Evolutionary conservation across 2,888 invertebrate species (phyloP), one percentile per base, ranked within the genome.

Genomic region (Heterodera filipjevi): DNA sequence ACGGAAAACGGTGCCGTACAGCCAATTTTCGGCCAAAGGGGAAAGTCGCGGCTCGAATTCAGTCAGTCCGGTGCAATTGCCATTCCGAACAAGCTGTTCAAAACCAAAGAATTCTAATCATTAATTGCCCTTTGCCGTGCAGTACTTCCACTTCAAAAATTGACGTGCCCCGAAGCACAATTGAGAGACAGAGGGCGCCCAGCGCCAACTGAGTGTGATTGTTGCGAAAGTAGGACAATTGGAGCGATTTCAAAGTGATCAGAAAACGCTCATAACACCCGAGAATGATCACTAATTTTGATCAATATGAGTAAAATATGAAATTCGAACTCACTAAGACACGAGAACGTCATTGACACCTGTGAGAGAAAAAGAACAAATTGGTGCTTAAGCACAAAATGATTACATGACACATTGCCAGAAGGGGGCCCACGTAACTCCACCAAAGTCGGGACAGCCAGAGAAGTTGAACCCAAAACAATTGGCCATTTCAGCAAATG

Each of bases 261-360:
- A 82, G 64, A 72, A 75, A 78, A 49, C 88, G 79, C 76, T 88
- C 88, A 33, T 87, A 84, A 2, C 87, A 87, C 2, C 85, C 88
- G 49, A 88, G 82, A 64, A 87, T 87, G 77, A 88, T 88, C 71
- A 88, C 75, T 75, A 32, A 32, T 30, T 32, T 5, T 44, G 30
- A 19, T 8, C n/a, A 22, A 59, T 8, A 84, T 84, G 85, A 86
- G 85, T 10, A 84, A 84, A 33, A 78, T 68, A 81, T 82, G 70
- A 84, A 85, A 1, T 86, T 79, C 3, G 84, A 32, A 75, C 46
- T 32, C 44, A 75, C 75, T 74, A 8, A 81, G 49, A 59, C 76
- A 81, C 6, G 81, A 87, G 80, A 87, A 87, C 8, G 88, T 87
- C 88, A 88, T 88, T 12, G 86, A 86, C 39, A 85, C 59, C 59